These are phyloP conservation scores for Acrobasis suavella DNA, from an alignment of 2,888 invertebrate species.

Conservation along the genomic window DNA sequence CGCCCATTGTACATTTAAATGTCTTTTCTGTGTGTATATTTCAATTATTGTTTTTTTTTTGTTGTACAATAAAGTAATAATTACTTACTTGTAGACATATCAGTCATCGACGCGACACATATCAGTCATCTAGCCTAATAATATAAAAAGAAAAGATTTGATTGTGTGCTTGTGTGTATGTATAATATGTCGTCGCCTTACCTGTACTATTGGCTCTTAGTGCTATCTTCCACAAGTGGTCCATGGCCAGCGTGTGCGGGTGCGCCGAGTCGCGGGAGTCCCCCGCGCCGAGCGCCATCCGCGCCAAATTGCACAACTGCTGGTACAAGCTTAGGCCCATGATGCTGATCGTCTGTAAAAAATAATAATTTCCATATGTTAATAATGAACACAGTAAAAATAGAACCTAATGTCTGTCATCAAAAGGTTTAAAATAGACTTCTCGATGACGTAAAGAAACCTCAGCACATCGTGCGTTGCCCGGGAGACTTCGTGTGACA, in stretches of 20 bases:
- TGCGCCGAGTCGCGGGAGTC: conserved; percentile 77
- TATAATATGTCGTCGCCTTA: conserved; percentile 39
- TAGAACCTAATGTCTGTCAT: neutral
- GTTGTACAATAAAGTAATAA: too few relatives aligned
- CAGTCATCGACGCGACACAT: too few relatives aligned
- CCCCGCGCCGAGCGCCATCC: conserved; percentile 88
- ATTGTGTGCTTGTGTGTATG: too few relatives aligned
- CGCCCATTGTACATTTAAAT: too few relatives aligned
- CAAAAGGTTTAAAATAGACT: neutral
- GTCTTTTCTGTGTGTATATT: too few relatives aligned
- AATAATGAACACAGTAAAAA: neutral
- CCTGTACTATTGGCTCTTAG: conserved; percentile 93
- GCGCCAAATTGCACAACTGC: conserved; percentile 93
- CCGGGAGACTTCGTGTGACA: neutral
- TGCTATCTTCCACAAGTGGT: conserved; percentile 97
- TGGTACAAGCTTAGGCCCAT: conserved; percentile 95
- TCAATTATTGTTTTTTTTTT: too few relatives aligned
- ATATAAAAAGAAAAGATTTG: too few relatives aligned
- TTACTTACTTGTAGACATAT: too few relatives aligned
- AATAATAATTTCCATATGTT: neutral
- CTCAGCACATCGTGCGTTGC: neutral
- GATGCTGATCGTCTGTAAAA: conserved; percentile 86
- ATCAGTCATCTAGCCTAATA: too few relatives aligned
- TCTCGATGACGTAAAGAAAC: neutral
- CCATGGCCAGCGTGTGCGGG: conserved; percentile 90